Evolutionary conservation across 1,140 invertebrate genomes (phyloP), one percentile per base, ranked within the genome.

Genomic region (Tetramorium parvispinum): DNA sequence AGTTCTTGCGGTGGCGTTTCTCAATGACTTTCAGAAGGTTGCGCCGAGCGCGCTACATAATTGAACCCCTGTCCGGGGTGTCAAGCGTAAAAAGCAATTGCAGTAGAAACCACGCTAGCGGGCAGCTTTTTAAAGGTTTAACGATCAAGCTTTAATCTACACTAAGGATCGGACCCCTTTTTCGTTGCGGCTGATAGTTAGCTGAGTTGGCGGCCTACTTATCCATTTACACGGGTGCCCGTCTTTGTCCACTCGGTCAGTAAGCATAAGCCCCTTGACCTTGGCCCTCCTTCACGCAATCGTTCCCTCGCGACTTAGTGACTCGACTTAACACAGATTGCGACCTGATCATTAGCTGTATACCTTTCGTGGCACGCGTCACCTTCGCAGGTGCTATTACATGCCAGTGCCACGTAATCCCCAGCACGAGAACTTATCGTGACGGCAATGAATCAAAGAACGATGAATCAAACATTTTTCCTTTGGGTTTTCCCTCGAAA

Each of bases 231-330:
- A 55, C 46, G 43, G 16, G 27, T 46, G 18, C 8, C 49, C 63
- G 78, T 86, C 49, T 88, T 65, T 86, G 83, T 83, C 76, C 82
- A 86, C 59, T 88, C 70, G 43, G 73, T 21, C 53, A 59, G 66
- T 73, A 82, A 73, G 66, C 40, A 82, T 57, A 77, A 91, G 75
- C 92, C 89, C 93, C 94, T 94, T 94, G 93, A 93, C 95, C 95
- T 95, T 95, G 94, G 93, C 94, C 91, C 93, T 94, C 86, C 93
- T 94, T 94, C 94, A 94, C 94, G 94, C 94, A 94, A 95, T 93
- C 91, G 86, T 88, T 89, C 88, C 85, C 65, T 89, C 11, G 49
- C 18, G 70, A 37, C 32, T 43, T 75, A 40, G 51, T 68, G 46
- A 68, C 86, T 91, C 78, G 68, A 92, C 89, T 92, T 91, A 92